A percentile compares a stretch with the other conserved stretches of the same genome.
Conservation (phyloP, 2,888 invertebrate species). For the Ormyrus thymus region DNA sequence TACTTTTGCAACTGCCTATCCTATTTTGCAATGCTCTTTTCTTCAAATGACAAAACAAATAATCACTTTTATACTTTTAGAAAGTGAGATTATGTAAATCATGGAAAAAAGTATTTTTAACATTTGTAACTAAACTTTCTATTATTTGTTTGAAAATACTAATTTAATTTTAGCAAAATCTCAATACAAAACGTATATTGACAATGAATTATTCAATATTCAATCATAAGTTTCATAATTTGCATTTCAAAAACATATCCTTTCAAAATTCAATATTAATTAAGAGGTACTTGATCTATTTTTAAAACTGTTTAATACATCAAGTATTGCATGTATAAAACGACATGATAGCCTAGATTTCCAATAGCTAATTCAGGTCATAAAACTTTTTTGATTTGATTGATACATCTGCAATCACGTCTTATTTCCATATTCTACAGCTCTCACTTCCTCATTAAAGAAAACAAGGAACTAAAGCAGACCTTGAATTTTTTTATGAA, state of each 20-base stretch:
- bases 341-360: slow-evolving; percentile 15
- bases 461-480: too few species aligned
- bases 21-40: too few species aligned
- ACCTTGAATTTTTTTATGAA: too few species aligned
- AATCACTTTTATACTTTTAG: background rate
- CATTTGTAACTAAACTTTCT: too few species aligned
- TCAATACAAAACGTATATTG: background rate
- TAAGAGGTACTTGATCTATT: background rate
- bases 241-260: too few species aligned
- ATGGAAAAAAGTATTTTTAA: too few species aligned
- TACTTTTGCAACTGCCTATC: too few species aligned
- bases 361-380: slow-evolving; percentile 32
- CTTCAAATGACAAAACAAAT: background rate
- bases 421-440: too few species aligned
- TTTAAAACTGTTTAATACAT: background rate
- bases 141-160: background rate
- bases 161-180: background rate
- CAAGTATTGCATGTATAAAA: background rate
- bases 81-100: too few species aligned
- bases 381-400: background rate
- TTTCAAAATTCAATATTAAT: background rate
- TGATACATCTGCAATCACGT: too few species aligned
- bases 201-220: background rate
- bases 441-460: too few species aligned
- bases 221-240: too few species aligned